Evolutionary conservation across 2,113 vertebrate genomes (phyloP), one percentile per base, ranked within the genome.

Genomic region (Falco punctatus): DNA sequence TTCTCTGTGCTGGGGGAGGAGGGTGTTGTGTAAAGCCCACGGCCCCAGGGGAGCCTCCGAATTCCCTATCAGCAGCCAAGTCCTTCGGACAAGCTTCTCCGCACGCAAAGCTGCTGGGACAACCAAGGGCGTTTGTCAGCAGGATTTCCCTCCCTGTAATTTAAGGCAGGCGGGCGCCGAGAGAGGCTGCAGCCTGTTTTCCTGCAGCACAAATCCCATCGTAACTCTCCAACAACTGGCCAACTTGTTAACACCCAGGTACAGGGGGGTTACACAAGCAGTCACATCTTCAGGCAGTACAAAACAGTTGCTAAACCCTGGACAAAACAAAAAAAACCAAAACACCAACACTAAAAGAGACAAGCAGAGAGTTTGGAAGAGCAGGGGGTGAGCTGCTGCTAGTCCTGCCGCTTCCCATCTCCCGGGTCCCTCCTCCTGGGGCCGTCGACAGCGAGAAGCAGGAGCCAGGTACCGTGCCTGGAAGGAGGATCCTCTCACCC

Each of bases 31-130:
- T 44, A 81, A 92, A 95, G 35, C 88, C 78, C 24, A 0, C 10
- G 26, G 67, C 66, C 83, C 67, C 89, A 19, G 58, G 82, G 88
- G 87, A 90, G 40, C 35, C 62, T 69, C 3, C 5, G 51, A 66
- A 93, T 92, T 92, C 85, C 92, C 92, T 27, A 62, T 18, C 90
- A 96, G 92, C 69, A 74, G 95, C 94, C 88, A 11, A 93, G 32
- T 75, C 19, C 64, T 94, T 90, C 1, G 66, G 94, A 92, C 90
- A 33, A 49, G 84, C 74, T 20, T 35, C 93, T 93, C 94, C 2
- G 71, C 94, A 96, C 67, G 92, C 94, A 69, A 93, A 51, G 74
- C 93, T 28, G 85, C 89, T 30, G 89, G 93, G 84, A 95, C 86
- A 83, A 81, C 67, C 24, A 17, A 69, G 74, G 82, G 71, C 3